Evolutionary conservation across 2,888 invertebrate species (phyloP).

Genomic region (Mythimna loreyi): DNA sequence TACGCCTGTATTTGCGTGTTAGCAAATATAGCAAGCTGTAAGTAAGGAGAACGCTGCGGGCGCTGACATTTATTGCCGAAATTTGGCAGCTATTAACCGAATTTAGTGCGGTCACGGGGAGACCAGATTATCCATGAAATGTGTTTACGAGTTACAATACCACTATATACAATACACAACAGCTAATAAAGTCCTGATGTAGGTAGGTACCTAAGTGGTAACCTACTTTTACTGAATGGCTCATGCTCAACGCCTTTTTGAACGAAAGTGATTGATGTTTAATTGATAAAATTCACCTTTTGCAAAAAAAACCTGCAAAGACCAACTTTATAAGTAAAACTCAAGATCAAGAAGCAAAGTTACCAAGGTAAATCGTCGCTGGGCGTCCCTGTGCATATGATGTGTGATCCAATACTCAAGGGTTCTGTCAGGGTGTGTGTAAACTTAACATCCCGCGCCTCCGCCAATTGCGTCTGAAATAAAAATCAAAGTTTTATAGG

Average conservation of each 20-base stretch:
- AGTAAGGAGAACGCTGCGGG: constrained; percentile 10
- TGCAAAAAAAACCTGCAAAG: no score
- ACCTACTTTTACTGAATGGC: background rate
- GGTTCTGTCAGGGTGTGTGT: constrained; percentile 80
- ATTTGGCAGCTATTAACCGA: constrained; percentile 29
- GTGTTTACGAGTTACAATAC: constrained; percentile 28
- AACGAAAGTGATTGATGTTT: background rate
- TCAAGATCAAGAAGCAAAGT: constrained; percentile 15
- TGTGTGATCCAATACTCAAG: constrained; percentile 82
- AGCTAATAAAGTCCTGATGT: background rate
- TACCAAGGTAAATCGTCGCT: constrained; percentile 86
- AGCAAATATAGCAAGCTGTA: constrained; percentile 7
- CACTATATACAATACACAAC: no score
- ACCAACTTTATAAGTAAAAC: no score
- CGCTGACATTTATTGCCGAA: constrained; percentile 17
- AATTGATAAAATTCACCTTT: background rate
- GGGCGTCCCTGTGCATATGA: constrained; percentile 85
- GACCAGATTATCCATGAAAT: constrained; percentile 17
- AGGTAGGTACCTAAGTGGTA: background rate
- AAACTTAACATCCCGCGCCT: constrained; percentile 84
- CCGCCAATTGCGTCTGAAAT: constrained; percentile 84
- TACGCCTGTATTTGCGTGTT: constrained; percentile 17
- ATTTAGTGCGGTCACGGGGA: constrained; percentile 11
- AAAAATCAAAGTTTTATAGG: constrained; percentile 40
- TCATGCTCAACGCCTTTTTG: background rate